Evolutionary conservation across 2,797 vertebrate genomes (phyloP).

Genomic region (Carapus acus): DNA sequence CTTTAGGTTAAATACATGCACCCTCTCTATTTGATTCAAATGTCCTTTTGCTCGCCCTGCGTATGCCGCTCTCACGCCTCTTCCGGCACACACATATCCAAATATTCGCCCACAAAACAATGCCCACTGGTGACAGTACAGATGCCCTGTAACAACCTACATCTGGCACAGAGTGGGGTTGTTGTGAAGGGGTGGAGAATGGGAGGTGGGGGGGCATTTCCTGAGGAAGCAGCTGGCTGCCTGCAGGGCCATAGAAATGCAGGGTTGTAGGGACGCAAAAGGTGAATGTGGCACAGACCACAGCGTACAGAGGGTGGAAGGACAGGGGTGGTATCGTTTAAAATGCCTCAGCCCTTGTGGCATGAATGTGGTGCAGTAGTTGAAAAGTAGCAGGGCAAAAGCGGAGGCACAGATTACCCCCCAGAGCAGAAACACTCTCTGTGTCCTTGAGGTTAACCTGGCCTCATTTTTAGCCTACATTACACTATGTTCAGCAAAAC

Average conservation of each 20-base stretch:
- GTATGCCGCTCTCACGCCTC: slow-evolving; percentile 6
- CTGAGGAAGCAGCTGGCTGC: slow-evolving; percentile 72
- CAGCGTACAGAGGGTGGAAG: slow-evolving; percentile 36
- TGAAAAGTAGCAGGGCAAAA: slow-evolving; percentile 21
- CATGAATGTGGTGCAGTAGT: slow-evolving; percentile 18
- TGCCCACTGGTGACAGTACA: slow-evolving; percentile 51
- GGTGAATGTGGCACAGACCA: slow-evolving; percentile 59
- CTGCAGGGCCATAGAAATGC: slow-evolving; percentile 49
- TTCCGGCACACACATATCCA: not conserved
- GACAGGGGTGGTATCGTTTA: slow-evolving; percentile 30
- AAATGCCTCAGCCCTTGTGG: slow-evolving; percentile 25
- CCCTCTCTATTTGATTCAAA: slow-evolving; percentile 16
- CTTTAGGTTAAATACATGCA: slow-evolving; percentile 27
- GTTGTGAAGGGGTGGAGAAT: slow-evolving; percentile 45
- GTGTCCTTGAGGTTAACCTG: slow-evolving; percentile 53
- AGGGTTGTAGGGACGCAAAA: slow-evolving; percentile 60
- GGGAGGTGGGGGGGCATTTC: slow-evolving; percentile 55
- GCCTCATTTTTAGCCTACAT: slow-evolving; percentile 57
- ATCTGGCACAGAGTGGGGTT: slow-evolving; percentile 51
- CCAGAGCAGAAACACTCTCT: slow-evolving; percentile 26
- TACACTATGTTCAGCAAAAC: slow-evolving; percentile 34
- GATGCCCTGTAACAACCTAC: slow-evolving; percentile 57
- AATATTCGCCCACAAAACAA: slow-evolving; percentile 6
- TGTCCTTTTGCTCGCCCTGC: slow-evolving; percentile 11
- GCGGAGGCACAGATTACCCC: slow-evolving; percentile 29